These are phyloP conservation scores for Phrynocephalus versicolor DNA, from an alignment of 2,113 vertebrate genomes.

Conservation along the genomic window DNA sequence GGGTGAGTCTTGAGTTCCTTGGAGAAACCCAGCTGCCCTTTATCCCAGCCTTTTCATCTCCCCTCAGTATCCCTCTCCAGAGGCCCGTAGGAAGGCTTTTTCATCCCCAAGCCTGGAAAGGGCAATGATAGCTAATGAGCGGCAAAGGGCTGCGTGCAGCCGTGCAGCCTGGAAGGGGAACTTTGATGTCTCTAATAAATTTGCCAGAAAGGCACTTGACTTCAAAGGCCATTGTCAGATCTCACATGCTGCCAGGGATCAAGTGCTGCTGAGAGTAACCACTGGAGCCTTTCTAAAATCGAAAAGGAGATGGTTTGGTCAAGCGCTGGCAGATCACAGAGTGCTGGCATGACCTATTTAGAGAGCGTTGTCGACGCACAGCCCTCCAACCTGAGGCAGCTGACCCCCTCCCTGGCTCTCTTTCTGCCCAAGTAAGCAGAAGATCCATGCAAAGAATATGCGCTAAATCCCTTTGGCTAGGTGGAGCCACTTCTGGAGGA, in stretches of 20 bases:
- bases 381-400: not conserved
- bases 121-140: constrained; percentile 34
- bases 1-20: not conserved
- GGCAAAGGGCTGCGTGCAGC: constrained; percentile 15
- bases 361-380: not conserved
- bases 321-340: constrained; percentile 12
- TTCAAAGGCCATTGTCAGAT: constrained; percentile 54
- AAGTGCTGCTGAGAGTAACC: constrained; percentile 3
- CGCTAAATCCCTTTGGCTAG: not conserved
- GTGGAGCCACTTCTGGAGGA: not conserved
- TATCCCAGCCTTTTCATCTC: constrained; percentile 11
- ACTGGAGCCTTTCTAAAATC: constrained; percentile 25
- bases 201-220: constrained; percentile 20
- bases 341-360: constrained; percentile 13
- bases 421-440: constrained; percentile 9
- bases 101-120: not conserved
- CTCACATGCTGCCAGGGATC: constrained; percentile 6
- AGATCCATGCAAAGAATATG: not conserved
- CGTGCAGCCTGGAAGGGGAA: not conserved
- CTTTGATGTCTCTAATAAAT: constrained; percentile 58
- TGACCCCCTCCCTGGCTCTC: not conserved
- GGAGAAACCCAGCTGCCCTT: not conserved
- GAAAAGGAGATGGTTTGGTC: not conserved
- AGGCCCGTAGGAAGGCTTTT: not conserved
- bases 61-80: not conserved